Percentiles rank a stretch among this genome's conserved stretches.
These are phyloP conservation scores for Nymphalis c-album DNA, from an alignment of 2,888 invertebrate species.

Conservation along the genomic window DNA sequence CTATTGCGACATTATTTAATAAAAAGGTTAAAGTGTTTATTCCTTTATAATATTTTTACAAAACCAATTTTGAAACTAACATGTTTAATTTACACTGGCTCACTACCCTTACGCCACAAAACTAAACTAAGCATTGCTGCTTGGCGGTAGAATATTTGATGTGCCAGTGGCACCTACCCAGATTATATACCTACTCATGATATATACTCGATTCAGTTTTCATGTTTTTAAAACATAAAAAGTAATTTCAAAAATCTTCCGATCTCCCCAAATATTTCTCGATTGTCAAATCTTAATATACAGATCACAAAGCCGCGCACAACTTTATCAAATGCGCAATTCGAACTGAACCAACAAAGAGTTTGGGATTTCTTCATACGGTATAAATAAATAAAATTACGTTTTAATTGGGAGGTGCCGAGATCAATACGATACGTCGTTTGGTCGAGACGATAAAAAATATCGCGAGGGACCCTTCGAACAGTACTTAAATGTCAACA, in stretches of 20 bases:
- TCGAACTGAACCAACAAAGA: conserved; percentile 16
- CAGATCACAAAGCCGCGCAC: conserved; percentile 2
- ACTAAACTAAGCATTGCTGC: too few relatives aligned
- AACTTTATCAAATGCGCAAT: background rate
- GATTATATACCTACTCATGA: too few relatives aligned
- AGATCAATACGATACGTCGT: conserved; percentile 29
- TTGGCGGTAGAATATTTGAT: too few relatives aligned
- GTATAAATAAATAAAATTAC: conserved; percentile 37
- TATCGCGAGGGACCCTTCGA: conserved; percentile 42
- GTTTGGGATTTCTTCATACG: conserved; percentile 7
- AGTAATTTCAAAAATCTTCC: background rate
- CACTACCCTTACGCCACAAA: too few relatives aligned
- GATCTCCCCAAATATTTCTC: background rate
- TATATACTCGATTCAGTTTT: background rate
- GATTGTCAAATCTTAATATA: conserved; percentile 3
- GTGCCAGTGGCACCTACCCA: too few relatives aligned
- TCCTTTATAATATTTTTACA: too few relatives aligned
- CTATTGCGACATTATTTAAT: too few relatives aligned
- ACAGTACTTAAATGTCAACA: conserved; percentile 60
- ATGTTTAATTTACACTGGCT: too few relatives aligned
- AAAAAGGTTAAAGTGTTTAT: too few relatives aligned
- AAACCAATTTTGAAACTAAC: too few relatives aligned
- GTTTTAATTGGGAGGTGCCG: conserved; percentile 40
- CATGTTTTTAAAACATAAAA: background rate
- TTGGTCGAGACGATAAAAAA: conserved; percentile 25